phyloP scores from a whole-genome alignment of 1,140 invertebrate species.

The Lanistes nyassanus region DNA sequence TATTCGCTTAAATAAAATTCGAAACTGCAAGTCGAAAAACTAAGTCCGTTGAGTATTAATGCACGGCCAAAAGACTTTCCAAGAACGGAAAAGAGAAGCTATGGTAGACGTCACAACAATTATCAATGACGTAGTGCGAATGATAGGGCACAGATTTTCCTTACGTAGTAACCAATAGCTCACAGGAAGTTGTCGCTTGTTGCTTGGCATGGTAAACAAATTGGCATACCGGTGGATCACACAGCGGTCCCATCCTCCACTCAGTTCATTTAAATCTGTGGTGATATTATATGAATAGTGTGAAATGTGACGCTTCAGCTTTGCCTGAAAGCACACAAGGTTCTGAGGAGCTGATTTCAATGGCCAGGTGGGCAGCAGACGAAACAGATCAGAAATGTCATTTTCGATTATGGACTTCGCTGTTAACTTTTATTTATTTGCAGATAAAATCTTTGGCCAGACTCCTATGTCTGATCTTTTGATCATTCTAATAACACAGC shows the following conservation, averaged over 20 bases:
- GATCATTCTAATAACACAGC: background rate
- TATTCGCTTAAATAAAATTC: background rate
- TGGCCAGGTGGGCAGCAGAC: too few relatives aligned
- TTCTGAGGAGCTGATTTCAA: too few relatives aligned
- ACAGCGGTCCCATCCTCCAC: conserved; percentile 1
- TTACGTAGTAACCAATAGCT: background rate
- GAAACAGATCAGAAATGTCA: too few relatives aligned
- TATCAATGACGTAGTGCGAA: conserved; percentile 27
- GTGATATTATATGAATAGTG: too few relatives aligned
- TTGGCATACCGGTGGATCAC: conserved; percentile 27
- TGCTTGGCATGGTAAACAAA: conserved; percentile 54
- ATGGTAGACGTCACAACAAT: background rate
- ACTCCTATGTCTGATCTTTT: background rate
- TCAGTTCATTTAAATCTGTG: background rate
- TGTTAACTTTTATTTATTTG: too few relatives aligned
- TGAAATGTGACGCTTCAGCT: too few relatives aligned
- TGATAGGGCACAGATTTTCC: too few relatives aligned
- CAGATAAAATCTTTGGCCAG: background rate
- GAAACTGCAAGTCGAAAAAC: too few relatives aligned
- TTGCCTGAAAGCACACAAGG: too few relatives aligned
- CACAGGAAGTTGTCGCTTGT: conserved; percentile 43
- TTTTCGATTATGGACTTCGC: too few relatives aligned
- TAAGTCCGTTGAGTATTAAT: conserved; percentile 9
- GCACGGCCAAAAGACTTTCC: conserved; percentile 18
- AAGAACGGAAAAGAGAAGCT: too few relatives aligned